A percentile compares a stretch with the other conserved stretches of the same genome.
Conservation (phyloP, 2,888 invertebrate species). For the Corythucha ciliata region DNA sequence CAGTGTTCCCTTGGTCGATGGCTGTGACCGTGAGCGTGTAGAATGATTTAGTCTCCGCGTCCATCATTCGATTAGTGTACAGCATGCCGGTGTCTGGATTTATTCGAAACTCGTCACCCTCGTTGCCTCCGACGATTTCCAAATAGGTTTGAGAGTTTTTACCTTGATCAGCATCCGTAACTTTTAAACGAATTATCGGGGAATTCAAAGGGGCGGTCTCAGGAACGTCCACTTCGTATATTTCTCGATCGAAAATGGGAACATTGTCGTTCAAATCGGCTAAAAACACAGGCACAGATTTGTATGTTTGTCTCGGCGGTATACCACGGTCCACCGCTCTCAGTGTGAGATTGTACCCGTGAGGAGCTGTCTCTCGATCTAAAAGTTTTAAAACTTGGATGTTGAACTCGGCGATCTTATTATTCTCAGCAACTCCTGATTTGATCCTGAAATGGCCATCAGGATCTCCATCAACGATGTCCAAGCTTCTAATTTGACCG, state of each 20-base stretch:
- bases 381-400: conserved; percentile 67
- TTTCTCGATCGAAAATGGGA: conserved; percentile 75
- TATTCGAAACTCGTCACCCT: conserved; percentile 76
- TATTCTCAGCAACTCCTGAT: conserved; percentile 41
- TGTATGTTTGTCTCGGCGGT: conserved; percentile 67
- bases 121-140: conserved; percentile 85
- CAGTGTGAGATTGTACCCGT: conserved; percentile 79
- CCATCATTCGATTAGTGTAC: conserved; percentile 69
- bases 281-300: conserved; percentile 70
- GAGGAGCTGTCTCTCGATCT: conserved; percentile 67
- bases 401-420: conserved; percentile 56
- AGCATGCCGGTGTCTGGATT: conserved; percentile 83
- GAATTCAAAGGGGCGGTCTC: conserved; percentile 85
- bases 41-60: conserved; percentile 73
- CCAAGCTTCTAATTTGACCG: conserved; percentile 70
- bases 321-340: conserved; percentile 74
- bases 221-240: conserved; percentile 77
- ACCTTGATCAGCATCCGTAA: conserved; percentile 74
- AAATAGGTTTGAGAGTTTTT: conserved; percentile 75
- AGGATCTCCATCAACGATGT: conserved; percentile 82
- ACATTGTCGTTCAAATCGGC: conserved; percentile 75
- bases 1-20: conserved; percentile 75
- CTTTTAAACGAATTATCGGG: conserved; percentile 76
- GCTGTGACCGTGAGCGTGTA: conserved; percentile 85
- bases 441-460: conserved; percentile 77